phyloP scores from a whole-genome alignment of 2,888 invertebrate genomes.

The Amiota communis region DNA sequence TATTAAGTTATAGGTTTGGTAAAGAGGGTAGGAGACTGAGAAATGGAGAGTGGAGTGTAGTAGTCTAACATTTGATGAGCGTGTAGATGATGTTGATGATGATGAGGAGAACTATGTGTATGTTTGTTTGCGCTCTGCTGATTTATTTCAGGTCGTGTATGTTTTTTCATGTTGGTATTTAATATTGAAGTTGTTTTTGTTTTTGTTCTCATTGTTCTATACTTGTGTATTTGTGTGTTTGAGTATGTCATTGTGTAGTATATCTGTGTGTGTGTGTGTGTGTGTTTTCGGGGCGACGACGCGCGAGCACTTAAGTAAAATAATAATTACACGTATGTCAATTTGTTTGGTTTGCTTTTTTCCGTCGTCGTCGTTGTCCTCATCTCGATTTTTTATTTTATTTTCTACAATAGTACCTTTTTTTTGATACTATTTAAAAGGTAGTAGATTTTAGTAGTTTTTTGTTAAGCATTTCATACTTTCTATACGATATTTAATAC shows the following conservation, averaged over 20 bases:
- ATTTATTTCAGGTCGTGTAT: constrained; percentile 69
- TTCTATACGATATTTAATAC: background rate
- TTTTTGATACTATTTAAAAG: background rate
- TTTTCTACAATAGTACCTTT: no score
- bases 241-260: background rate
- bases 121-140: constrained; percentile 46
- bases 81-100: constrained; percentile 8
- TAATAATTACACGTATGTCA: constrained; percentile 70
- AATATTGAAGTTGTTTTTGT: constrained; percentile 67
- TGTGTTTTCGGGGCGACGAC: constrained; percentile 63
- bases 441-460: constrained; percentile 10
- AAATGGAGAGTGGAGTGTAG: background rate
- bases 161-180: constrained; percentile 49
- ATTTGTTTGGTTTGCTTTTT: constrained; percentile 61
- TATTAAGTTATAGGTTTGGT: background rate
- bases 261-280: background rate
- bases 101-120: constrained; percentile 35
- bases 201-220: constrained; percentile 52
- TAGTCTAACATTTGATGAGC: background rate
- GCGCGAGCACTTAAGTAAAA: constrained; percentile 70
- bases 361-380: background rate
- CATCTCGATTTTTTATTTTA: background rate
- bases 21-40: background rate
- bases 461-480: background rate
- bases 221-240: background rate